Evolutionary conservation across 2,113 vertebrate species (phyloP), one percentile per base, ranked within the genome.

Genomic region (Seriola rivoliana): DNA sequence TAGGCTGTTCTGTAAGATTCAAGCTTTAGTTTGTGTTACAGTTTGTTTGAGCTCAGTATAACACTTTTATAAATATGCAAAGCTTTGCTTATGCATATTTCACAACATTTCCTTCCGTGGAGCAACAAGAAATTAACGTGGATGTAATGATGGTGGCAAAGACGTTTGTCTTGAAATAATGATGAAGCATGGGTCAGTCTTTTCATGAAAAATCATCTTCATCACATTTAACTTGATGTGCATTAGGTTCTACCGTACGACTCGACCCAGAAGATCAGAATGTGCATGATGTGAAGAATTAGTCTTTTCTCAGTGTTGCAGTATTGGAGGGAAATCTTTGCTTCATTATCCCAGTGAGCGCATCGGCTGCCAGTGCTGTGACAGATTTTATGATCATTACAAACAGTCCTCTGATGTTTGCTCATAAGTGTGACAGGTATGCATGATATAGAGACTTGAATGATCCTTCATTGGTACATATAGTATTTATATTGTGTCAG

Each of bases 71-170:
- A 38, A 67, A 67, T 58, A 72, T 67, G 13, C 67, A 84, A 55
- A 69, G 21, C 23, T 44, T 14, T 58, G 40, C 50, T 78, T 36
- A 54, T 86, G 34, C 70, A 79, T 84, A 73, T 73, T 73, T 84
- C 48, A 78, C 29, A 21, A 65, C 36, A 23, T n/a, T 32, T 73
- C 36, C 66, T 16, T 64, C 34, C 36, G 29, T 13, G 36, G 64
- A 70, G 71, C 76, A 48, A 12, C 7, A 3, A 3, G 25, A 34
- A 54, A 38, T 69, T 50, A 55, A 36, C 63, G 50, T 8, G 21
- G 29, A 66, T 19, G 50, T 23, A 21, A 17, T 8, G 38, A 66
- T 7, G 3, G 2, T 1, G 50, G 19, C 8, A 9, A 2, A 8
- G 48, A 52, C 19, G 21, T 1, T 7, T 52, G 19, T 52, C 5